phyloP scores from a whole-genome alignment of 2,888 invertebrate species.

The Odontocerum albicorne region DNA sequence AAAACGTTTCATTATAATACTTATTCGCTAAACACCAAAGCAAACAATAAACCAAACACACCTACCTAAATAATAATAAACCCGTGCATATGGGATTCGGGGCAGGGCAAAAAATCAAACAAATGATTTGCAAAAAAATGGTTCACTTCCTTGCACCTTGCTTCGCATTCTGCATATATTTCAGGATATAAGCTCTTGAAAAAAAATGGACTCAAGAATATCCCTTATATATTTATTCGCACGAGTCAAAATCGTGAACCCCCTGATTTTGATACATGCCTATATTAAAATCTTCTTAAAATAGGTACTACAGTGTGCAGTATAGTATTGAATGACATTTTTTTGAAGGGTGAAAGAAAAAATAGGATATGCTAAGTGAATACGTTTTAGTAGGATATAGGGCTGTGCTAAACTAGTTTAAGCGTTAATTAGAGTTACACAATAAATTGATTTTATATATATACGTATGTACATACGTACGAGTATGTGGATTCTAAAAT shows the following conservation, averaged over 20 bases:
- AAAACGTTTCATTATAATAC: too few species aligned
- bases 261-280: background rate
- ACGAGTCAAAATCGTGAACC: background rate
- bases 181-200: too few species aligned
- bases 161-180: too few species aligned
- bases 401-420: too few species aligned
- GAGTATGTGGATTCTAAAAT: too few species aligned
- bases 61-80: slow-evolving; percentile 7
- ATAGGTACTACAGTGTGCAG: background rate
- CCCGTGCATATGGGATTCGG: slow-evolving; percentile 5
- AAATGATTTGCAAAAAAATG: slow-evolving; percentile 31
- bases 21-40: background rate
- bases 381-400: too few species aligned
- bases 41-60: background rate
- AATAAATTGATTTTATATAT: too few species aligned
- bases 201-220: too few species aligned
- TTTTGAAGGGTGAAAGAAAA: slow-evolving; percentile 7
- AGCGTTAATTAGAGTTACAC: too few species aligned
- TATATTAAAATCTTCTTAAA: too few species aligned
- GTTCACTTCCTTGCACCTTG: slow-evolving; percentile 37
- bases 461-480: too few species aligned
- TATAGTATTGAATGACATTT: background rate
- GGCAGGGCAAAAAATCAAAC: slow-evolving; percentile 26
- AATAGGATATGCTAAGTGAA: slow-evolving; percentile 22
- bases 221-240: background rate